Evolutionary conservation across 2,888 invertebrate genomes (phyloP), one percentile per base, ranked within the genome.

Genomic region (Yponomeuta cagnagella): DNA sequence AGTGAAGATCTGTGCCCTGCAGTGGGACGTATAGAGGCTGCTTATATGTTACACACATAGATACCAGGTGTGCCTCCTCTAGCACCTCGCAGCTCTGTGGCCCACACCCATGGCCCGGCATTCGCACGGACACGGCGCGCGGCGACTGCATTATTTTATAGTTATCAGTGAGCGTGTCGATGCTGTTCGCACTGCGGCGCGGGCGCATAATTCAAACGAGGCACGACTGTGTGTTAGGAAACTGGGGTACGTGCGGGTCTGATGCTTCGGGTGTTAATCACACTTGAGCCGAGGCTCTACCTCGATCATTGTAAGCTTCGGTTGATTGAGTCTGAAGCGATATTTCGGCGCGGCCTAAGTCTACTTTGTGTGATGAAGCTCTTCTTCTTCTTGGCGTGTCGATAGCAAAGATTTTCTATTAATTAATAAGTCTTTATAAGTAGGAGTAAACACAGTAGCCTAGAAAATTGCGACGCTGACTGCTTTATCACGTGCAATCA

Each of bases 141-240:
- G 48, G 65, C 70, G 72, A 71, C 69, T 69, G 72, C 71, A 72
- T 71, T 72, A 72, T 70, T 72, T 72, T 72, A 72, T 72, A 72
- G 70, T 82, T 87, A 87, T 87, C 86, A 79, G 79, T 77, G 75
- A 58, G 73, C 72, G 68, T 69, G 72, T 70, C 74, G 79, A 76
- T 74, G 73, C 66, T 70, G 72, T 72, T 68, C 67, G 70, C 70
- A n/a, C 52, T 64, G 64, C 63, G 68, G 76, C 76, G 78, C 79
- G 74, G 75, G 77, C 76, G 77, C 79, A 83, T 85, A 84, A 84
- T 81, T 86, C 86, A 83, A 65, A 63, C 70, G 70, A 33, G n/a
- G 69, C n/a, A 58, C 70, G 70, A 63, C 58, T 63, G 70, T 15
- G 37, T 63, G 68, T 12, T 9, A n/a, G 8, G 9, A 58, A n/a